A percentile compares a stretch with the other conserved stretches of the same genome.
Conservation (phyloP, 2,113 vertebrate genomes). For the Caretta caretta region DNA sequence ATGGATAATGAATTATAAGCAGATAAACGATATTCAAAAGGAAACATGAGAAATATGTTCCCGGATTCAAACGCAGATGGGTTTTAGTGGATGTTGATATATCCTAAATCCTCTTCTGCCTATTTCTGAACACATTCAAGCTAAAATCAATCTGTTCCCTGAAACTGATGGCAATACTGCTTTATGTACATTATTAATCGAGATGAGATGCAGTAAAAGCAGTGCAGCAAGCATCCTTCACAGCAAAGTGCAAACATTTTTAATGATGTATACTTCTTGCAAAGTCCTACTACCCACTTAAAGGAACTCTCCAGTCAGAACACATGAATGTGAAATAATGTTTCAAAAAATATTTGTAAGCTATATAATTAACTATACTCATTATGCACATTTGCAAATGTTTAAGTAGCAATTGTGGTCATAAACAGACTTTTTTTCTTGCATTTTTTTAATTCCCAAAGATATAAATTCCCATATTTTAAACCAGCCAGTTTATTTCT, state of each 20-base stretch:
- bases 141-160: background rate
- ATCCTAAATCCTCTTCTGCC: background rate
- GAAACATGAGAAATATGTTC: background rate
- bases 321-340: background rate
- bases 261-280: background rate
- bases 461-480: background rate
- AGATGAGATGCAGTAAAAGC: background rate
- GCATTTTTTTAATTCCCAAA: background rate
- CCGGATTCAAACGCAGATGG: background rate
- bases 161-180: background rate
- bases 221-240: background rate
- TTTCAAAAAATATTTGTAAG: background rate
- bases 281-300: background rate
- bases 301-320: background rate
- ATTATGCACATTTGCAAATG: background rate
- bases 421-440: background rate
- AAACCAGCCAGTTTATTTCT: background rate
- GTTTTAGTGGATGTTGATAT: background rate
- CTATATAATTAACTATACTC: background rate
- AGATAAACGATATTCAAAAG: background rate
- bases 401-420: background rate
- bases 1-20: background rate
- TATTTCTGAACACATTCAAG: background rate
- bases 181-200: background rate
- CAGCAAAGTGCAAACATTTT: background rate